Percentiles rank a stretch among this genome's conserved stretches.
phyloP scores from a whole-genome alignment of 2,888 invertebrate species.

The Drosophila mettleri region DNA sequence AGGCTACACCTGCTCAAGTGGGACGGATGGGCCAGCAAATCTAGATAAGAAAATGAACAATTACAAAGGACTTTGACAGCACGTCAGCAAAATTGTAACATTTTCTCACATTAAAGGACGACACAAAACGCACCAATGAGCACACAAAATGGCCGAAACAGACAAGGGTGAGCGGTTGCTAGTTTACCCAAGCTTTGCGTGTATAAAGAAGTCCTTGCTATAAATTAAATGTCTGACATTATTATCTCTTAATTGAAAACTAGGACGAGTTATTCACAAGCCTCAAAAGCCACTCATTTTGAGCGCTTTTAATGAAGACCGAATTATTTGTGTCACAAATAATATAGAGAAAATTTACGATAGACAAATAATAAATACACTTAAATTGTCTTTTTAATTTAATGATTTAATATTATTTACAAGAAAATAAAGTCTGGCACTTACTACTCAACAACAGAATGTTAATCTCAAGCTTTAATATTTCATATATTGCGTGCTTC shows the following conservation, averaged over 20 bases:
- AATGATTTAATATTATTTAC: background rate
- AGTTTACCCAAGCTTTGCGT: slow-evolving; percentile 65
- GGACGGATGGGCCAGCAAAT: slow-evolving; percentile 56
- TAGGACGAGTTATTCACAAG: slow-evolving; percentile 10
- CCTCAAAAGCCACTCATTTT: slow-evolving; percentile 40
- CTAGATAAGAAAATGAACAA: slow-evolving; percentile 81
- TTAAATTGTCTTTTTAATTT: too few relatives aligned
- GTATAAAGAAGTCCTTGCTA: slow-evolving; percentile 64
- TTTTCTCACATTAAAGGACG: slow-evolving; percentile 82
- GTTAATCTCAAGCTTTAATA: background rate
- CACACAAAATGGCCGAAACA: slow-evolving; percentile 63
- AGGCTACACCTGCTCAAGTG: slow-evolving; percentile 65
- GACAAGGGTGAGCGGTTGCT: slow-evolving; percentile 40
- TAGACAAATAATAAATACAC: background rate
- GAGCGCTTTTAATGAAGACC: slow-evolving; percentile 48
- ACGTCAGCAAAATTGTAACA: slow-evolving; percentile 62
- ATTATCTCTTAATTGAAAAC: slow-evolving; percentile 81
- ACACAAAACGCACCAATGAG: slow-evolving; percentile 59
- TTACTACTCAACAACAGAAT: too few relatives aligned
- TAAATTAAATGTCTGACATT: slow-evolving; percentile 84
- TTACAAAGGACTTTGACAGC: slow-evolving; percentile 74
- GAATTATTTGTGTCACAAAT: slow-evolving; percentile 65
- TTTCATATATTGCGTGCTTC: background rate
- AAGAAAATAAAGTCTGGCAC: too few relatives aligned
- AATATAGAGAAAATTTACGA: slow-evolving; percentile 2